phyloP scores from a whole-genome alignment of 1,140 invertebrate genomes.

The Diachasmimorpha longicaudata region DNA sequence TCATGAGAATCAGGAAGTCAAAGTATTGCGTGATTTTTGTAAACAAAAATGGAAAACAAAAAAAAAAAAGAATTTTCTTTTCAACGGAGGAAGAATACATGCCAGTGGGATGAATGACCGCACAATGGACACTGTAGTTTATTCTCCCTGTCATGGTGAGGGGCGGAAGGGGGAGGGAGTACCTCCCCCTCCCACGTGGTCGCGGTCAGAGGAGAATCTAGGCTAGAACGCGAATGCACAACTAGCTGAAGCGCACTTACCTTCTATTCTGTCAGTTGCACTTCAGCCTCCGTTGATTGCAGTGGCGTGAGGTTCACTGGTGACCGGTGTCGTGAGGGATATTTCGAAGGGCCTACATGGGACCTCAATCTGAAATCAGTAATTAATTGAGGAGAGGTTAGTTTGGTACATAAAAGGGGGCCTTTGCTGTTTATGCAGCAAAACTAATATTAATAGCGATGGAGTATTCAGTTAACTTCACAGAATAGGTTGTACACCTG shows the following conservation, averaged over 20 bases:
- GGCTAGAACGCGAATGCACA: constrained; percentile 6
- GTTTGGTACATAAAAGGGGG: no score
- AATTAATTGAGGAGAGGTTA: no score
- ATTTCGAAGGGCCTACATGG: no score
- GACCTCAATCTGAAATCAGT: no score
- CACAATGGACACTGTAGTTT: not conserved
- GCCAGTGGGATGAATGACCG: constrained; percentile 2
- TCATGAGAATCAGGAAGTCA: constrained; percentile 5
- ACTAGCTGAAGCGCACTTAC: not conserved
- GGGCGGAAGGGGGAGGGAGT: no score
- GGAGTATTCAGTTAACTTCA: no score
- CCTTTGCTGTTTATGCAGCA: no score
- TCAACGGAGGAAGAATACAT: not conserved
- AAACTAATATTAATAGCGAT: no score
- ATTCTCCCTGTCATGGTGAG: no score
- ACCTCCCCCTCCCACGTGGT: not conserved
- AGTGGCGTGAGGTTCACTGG: no score
- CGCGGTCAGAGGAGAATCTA: constrained; percentile 37
- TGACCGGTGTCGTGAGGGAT: no score
- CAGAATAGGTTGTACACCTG: no score
- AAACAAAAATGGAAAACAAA: not conserved
- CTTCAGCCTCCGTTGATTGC: constrained; percentile 9
- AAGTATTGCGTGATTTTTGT: not conserved
- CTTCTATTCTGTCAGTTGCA: constrained; percentile 27
- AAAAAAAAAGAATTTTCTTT: not conserved